Percentiles rank a stretch among this genome's conserved stretches.
Conservation (phyloP, 2,113 vertebrate species). For the Tragulus kanchil region DNA sequence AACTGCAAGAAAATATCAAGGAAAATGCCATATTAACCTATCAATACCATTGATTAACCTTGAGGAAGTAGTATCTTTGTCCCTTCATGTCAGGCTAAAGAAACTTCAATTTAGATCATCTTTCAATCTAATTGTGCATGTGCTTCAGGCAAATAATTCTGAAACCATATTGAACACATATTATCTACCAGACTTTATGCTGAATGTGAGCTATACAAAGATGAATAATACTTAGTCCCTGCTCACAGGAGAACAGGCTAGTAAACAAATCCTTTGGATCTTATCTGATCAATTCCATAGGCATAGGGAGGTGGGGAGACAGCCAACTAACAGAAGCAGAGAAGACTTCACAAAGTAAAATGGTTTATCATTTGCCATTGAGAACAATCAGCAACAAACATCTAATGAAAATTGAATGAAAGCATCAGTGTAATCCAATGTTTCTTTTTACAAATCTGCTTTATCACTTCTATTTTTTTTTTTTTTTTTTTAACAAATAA, state of each 20-base stretch:
- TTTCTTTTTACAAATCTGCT: neutral
- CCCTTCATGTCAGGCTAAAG: constrained; percentile 13
- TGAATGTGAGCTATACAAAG: neutral
- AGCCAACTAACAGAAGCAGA: neutral
- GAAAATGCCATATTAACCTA: constrained; percentile 30
- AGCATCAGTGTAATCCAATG: neutral
- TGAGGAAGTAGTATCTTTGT: neutral
- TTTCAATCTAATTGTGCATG: neutral
- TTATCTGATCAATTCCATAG: neutral
- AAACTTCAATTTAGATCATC: neutral
- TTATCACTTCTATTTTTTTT: neutral
- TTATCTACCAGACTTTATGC: neutral
- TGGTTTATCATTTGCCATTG: neutral
- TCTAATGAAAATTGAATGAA: constrained; percentile 20
- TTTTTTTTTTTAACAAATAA: neutral
- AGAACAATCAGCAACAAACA: neutral
- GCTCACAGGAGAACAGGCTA: neutral
- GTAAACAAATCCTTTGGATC: neutral
- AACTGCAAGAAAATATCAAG: constrained; percentile 30
- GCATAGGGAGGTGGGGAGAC: too few species aligned
- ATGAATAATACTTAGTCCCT: neutral
- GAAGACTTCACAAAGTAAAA: neutral
- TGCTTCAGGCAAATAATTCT: constrained; percentile 13
- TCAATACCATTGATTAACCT: constrained; percentile 26
- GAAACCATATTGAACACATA: neutral